These are phyloP conservation scores for Ladona fulva DNA, from an alignment of 1,140 invertebrate genomes.

Conservation along the genomic window DNA sequence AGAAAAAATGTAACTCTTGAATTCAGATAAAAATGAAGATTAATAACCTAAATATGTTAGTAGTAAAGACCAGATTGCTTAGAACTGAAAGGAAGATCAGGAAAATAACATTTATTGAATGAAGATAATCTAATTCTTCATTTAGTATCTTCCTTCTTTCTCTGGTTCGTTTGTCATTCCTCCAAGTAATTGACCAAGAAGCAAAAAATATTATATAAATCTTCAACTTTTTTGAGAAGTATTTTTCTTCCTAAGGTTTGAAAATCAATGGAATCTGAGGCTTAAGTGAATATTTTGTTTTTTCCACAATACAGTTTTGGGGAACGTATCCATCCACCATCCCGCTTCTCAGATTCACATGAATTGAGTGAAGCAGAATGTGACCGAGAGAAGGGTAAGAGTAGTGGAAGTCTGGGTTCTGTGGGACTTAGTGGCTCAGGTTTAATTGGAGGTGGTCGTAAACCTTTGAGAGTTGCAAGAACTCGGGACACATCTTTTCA, in stretches of 20 bases:
- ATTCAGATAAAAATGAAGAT: too few species aligned
- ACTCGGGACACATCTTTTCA: slow-evolving; percentile 32
- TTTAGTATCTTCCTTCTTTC: too few species aligned
- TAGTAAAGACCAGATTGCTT: too few species aligned
- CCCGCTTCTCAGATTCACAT: slow-evolving; percentile 56
- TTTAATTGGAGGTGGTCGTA: neutral
- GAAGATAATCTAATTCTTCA: too few species aligned
- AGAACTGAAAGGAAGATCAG: too few species aligned
- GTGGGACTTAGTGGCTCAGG: slow-evolving; percentile 20
- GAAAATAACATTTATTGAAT: too few species aligned
- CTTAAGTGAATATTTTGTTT: neutral
- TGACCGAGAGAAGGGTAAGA: slow-evolving; percentile 33
- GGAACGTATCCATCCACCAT: slow-evolving; percentile 63
- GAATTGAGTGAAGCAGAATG: slow-evolving; percentile 50
- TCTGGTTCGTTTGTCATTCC: too few species aligned
- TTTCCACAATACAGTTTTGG: slow-evolving; percentile 42
- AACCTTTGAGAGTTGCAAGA: slow-evolving; percentile 22
- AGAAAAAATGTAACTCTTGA: too few species aligned
- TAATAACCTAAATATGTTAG: too few species aligned
- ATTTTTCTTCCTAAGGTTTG: neutral
- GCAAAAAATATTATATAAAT: neutral
- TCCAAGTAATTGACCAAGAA: neutral
- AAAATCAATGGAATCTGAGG: neutral
- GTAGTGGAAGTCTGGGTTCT: slow-evolving; percentile 24
- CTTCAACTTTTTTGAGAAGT: neutral